Base-by-base conservation (phyloP, 2,888 invertebrate genomes). In the Nomada fucata region DNA sequence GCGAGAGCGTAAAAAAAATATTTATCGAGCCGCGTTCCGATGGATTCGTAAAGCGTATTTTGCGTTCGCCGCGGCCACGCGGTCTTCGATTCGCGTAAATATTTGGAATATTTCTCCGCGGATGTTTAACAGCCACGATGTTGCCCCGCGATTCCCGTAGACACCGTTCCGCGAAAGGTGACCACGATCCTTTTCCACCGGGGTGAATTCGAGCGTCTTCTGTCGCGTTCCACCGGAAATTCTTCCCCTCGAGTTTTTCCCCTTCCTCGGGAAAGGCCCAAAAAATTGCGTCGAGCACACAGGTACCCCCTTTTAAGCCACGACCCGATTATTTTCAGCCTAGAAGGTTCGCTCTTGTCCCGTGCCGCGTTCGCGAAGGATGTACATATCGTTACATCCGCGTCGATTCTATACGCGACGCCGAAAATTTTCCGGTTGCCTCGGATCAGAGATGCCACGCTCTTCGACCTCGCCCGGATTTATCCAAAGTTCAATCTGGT, bases 81-180 rank as follows among this genome's bases (percentile, higher is more conserved):
- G n/a, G 74, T 60, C 79, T 77, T 80, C 77, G 74, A 79, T 64
- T 65, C 68, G 68, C 1, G 50, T 72, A 80, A 84, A 84, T 71
- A 78, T 84, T 84, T 84, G 70, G 59, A 11, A 36, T 2, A 15
- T 50, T 65, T 60, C 72, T 77, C 80, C 60, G 4, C 50, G 76
- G 80, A 78, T 64, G 64, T 70, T 75, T 65, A 76, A 52, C 76
- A 74, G 59, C 7, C 57, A 1, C 42, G 47, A 47, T 36, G 47
- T 47, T 47, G 26, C 2, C 47, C 23, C 50, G 7, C 18, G 0
- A 18, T 59, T 59, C 5, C 15, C 15, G 7, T 36, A 36, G 36
- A 36, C 36, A 36, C 36, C 36, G 36, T 36, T 36, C 7, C 36
- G 7, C 7, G 0, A 36, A 36, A 36, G 36, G 36, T 7, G 7